Evolutionary conservation across 2,113 vertebrate genomes (phyloP).

Genomic region (Cyanoramphus novaezelandiae): DNA sequence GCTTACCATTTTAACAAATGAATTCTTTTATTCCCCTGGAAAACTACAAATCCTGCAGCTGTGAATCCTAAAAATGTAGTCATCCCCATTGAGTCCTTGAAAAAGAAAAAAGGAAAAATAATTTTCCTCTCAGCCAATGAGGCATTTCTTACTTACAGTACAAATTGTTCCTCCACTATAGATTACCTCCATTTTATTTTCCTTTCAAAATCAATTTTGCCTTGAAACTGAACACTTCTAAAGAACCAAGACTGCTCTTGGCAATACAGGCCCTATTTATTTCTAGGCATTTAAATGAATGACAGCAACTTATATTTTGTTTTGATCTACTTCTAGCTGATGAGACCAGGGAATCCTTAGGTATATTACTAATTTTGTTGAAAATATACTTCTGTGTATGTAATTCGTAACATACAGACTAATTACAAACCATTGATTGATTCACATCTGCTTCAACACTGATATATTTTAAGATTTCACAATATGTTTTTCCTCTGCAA

Average conservation of each 20-base stretch:
- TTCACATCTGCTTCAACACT: not conserved
- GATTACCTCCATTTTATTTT: not conserved
- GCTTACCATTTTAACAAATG: conserved; percentile 95
- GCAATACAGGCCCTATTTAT: not conserved
- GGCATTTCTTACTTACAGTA: not conserved
- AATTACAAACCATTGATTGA: not conserved
- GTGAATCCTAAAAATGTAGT: conserved; percentile 97
- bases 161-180: not conserved
- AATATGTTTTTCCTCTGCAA: not conserved
- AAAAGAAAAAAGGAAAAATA: conserved; percentile 5
- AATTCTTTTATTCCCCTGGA: conserved; percentile 98
- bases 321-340: not conserved
- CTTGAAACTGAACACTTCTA: not conserved
- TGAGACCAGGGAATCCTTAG: not conserved
- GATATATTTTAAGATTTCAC: not conserved
- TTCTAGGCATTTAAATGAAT: not conserved
- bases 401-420: not conserved
- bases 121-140: not conserved
- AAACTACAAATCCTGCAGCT: conserved; percentile 94
- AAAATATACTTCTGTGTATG: not conserved
- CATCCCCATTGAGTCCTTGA: conserved; percentile 90
- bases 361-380: not conserved
- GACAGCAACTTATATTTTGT: not conserved
- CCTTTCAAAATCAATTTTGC: not conserved
- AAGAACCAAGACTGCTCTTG: not conserved